Base-by-base conservation (phyloP, 1,140 invertebrate species). In the Calliopsis andreniformis region DNA sequence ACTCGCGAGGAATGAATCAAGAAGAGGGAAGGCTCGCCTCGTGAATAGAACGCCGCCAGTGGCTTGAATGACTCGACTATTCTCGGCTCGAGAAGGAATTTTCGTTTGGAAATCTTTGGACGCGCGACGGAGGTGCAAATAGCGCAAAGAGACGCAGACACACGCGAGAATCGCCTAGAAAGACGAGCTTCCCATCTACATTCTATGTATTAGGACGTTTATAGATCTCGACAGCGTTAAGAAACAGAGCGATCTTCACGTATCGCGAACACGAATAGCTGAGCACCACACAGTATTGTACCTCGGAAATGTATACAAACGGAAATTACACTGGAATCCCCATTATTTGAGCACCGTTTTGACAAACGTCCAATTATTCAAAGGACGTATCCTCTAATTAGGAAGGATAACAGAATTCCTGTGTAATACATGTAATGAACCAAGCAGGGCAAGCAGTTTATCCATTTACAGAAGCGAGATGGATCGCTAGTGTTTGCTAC, bases 51-150 rank as follows among this genome's bases (percentile, higher is more conserved):
- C 58, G 79, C 59, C 51, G 43, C 35, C 51, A 43, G 25, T 30
- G 68, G 64, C 68, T 63, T 78, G 79, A 83, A 83, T 78, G 79
- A 78, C 51, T 70, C 28, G 73, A 51, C 79, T 83, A 81, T 83
- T 82, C 59, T 30, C 43, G 25, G 30, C 25, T 6, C 56, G 30
- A 12, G 2, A 30, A 72, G 59, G 76, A 73, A 82, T 78, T 83
- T 39, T 69, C 67, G 80, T 78, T 49, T 25, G 68, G 32, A 58
- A 73, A 82, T 68, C 66, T 78, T 72, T 81, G 56, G 45, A 78
- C 39, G 47, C 42, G 63, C 12, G 32, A 42, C 56, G 35, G 39
- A 18, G 58, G 79, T 72, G 58, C 49, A 62, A 73, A 78, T 78
- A 66, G 61, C 76, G 14, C 39, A 42, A 8, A 25, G 51, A 7